Evolutionary conservation across 2,797 vertebrate species (phyloP).

Genomic region (Galaxias olidus): DNA sequence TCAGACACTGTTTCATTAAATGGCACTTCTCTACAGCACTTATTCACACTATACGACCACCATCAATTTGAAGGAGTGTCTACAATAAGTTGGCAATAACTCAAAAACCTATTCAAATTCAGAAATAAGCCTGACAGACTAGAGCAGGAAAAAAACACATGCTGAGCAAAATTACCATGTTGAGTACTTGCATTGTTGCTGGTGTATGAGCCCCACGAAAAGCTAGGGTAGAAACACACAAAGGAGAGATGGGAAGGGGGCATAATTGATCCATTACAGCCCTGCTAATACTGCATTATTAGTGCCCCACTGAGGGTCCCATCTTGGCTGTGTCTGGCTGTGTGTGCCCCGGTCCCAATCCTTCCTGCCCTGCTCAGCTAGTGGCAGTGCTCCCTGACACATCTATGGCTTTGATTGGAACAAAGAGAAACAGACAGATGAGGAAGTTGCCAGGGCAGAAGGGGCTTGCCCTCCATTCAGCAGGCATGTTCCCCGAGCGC

Average conservation of each 20-base stretch:
- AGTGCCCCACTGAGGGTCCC: conserved; percentile 29
- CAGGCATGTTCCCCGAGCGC: conserved; percentile 21
- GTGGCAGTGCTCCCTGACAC: not conserved
- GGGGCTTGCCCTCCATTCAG: conserved; percentile 54
- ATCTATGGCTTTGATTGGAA: no score
- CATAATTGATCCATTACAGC: conserved; percentile 3
- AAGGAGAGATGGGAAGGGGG: no score
- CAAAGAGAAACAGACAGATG: conserved; percentile 3
- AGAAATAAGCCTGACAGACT: not conserved
- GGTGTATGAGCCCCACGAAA: not conserved
- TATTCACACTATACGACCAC: conserved; percentile 1
- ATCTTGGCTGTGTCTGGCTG: conserved; percentile 1
- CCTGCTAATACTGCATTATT: conserved; percentile 17
- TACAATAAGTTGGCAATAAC: not conserved
- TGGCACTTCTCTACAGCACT: not conserved
- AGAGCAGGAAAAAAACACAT: no score
- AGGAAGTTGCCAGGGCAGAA: conserved; percentile 15
- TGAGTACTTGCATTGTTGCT: no score
- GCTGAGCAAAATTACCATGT: no score
- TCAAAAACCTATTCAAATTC: not conserved
- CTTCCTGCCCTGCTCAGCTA: not conserved
- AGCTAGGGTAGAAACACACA: conserved; percentile 4
- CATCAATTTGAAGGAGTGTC: not conserved
- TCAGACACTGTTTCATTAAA: conserved; percentile 10
- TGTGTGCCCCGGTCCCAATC: no score